Evolutionary conservation across 2,888 invertebrate species (phyloP).

Genomic region (Lasiommata megera): DNA sequence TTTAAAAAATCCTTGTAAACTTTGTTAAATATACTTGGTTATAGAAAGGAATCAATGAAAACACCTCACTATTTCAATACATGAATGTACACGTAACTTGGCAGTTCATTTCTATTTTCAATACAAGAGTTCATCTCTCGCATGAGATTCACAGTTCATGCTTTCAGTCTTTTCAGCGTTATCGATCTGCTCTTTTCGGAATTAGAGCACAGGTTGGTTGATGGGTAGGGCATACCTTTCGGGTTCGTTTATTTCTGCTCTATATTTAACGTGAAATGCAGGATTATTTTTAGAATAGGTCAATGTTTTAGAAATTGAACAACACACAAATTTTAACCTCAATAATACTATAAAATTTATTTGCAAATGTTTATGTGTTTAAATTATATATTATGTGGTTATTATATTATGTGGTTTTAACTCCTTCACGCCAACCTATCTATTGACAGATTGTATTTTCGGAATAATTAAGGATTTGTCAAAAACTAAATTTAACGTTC

Average conservation of each 20-base stretch:
- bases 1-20: too few species aligned
- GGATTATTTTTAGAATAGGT: too few species aligned
- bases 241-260: background rate
- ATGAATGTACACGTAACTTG: background rate
- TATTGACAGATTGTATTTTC: too few species aligned
- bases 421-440: too few species aligned
- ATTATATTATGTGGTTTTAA: too few species aligned
- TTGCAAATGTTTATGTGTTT: too few species aligned
- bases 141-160: conserved; percentile 4
- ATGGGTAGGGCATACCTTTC: background rate
- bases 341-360: too few species aligned
- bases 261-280: background rate
- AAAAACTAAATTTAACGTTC: too few species aligned
- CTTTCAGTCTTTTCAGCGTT: conserved; percentile 13
- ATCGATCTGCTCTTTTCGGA: conserved; percentile 13
- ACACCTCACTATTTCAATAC: background rate
- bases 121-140: conserved; percentile 1
- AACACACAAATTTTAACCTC: too few species aligned
- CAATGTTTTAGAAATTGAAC: too few species aligned
- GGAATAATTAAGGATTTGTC: too few species aligned
- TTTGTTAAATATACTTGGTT: background rate
- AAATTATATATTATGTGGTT: too few species aligned
- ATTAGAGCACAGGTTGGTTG: conserved; percentile 5
- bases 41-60: conserved; percentile 1
- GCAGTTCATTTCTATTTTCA: conserved; percentile 5